Base-by-base conservation (phyloP, 2,797 vertebrate genomes). In the Tapirus indicus region DNA sequence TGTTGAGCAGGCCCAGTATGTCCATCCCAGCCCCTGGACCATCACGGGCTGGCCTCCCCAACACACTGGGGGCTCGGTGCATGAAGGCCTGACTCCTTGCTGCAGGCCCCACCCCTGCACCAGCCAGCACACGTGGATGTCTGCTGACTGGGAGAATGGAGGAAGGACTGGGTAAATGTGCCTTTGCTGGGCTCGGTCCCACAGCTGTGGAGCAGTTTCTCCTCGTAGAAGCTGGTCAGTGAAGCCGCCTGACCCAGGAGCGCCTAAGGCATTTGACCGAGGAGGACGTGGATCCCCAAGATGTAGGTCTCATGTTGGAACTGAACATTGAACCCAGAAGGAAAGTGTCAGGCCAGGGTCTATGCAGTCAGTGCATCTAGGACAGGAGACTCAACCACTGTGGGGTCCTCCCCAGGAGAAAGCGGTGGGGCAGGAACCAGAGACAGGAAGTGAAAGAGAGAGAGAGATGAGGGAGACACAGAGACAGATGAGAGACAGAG, bases 351-450 rank as follows among this genome's bases (percentile, higher is more conserved):
- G 62, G 93, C 71, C 52, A 17, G 27, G 72, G 90, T 89, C 29
- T 91, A 58, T 80, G 82, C 35, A 88, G 88, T 49, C 54, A 92
- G 74, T 38, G 78, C 56, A 58, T 32, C 54, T 0, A 4, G 78
- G 92, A 66, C 93, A 64, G 78, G 86, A 95, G 86, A 84, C 58
- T 78, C 52, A 49, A 56, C 88, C 88, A 52, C 38, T 21, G 35
- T 6, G 35, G 58, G 84, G 12, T 32, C n/a, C 41, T 64, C 32
- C 21, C 86, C 58, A 8, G 3, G 23, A 49, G 72, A 2, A 14
- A 41, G 52, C 8, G 1, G 25, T 0, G 5, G 49, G 49, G 23
- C 16, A 12, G 13, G 32, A 23, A 27, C 14, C 72, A n/a, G 71
- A 88, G 79, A 52, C 13, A 54, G 71, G 72, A 66, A 41, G 7